A percentile compares a stretch with the other conserved stretches of the same genome.
phyloP scores from a whole-genome alignment of 1,140 invertebrate genomes.

The Hyles vespertilio region DNA sequence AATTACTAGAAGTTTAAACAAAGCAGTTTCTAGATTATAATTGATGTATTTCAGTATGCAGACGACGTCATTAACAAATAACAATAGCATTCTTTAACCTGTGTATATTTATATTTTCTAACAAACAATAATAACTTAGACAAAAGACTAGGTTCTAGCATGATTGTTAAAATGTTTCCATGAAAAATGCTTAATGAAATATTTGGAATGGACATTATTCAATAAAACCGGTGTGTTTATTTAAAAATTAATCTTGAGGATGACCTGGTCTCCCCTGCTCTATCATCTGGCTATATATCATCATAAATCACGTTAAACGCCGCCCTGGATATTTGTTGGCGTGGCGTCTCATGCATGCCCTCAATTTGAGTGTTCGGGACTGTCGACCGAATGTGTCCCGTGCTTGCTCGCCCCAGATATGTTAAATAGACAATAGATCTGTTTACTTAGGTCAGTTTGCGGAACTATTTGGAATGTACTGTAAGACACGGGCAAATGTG shows the following conservation, averaged over 20 bases:
- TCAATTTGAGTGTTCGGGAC: conserved; percentile 31
- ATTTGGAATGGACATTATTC: too few relatives aligned
- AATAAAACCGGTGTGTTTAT: too few relatives aligned
- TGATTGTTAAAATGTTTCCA: too few relatives aligned
- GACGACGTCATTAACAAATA: too few relatives aligned
- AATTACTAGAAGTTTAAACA: too few relatives aligned
- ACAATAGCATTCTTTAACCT: too few relatives aligned
- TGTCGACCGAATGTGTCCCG: conserved; percentile 21
- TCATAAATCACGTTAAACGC: conserved; percentile 49
- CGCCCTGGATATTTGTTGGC: conserved; percentile 35
- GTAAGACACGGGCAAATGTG: conserved; percentile 9
- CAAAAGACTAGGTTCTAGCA: too few relatives aligned
- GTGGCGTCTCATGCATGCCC: conserved; percentile 28
- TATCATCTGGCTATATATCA: conserved; percentile 44
- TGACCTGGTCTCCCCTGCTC: conserved; percentile 15
- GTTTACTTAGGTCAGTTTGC: conserved; percentile 22
- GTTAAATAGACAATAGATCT: conserved; percentile 28
- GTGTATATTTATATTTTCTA: too few relatives aligned
- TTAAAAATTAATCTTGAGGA: conserved; percentile 15
- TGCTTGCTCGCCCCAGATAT: conserved; percentile 22
- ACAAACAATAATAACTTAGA: too few relatives aligned
- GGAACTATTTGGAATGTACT: conserved; percentile 14
- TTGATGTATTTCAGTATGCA: too few relatives aligned
- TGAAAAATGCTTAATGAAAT: too few relatives aligned
- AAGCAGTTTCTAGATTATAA: too few relatives aligned